These are phyloP conservation scores for Zoroaster sp. DNA, from an alignment of 53 echinoderm and acorn worm genomes.

Conservation along the genomic window DNA sequence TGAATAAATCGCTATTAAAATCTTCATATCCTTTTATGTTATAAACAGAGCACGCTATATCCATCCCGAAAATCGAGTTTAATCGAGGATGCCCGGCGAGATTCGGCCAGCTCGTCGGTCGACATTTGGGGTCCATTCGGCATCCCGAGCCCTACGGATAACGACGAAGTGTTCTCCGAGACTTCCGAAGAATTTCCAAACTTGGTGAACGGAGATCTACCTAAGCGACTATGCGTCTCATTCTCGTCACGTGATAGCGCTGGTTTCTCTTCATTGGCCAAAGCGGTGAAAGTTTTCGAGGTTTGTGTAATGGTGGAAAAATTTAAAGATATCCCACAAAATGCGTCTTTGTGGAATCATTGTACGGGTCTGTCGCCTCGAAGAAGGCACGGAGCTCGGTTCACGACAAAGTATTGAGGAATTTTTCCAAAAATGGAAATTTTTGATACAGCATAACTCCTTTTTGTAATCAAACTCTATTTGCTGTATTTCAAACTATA, in stretches of 20 bases:
- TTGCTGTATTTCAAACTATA: too few species aligned
- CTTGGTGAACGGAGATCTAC: conserved; percentile 47
- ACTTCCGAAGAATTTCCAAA: conserved; percentile 40
- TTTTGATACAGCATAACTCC: too few species aligned
- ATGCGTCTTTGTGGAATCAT: too few species aligned
- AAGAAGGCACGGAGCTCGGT: too few species aligned
- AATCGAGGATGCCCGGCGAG: conserved; percentile 94
- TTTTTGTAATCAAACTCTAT: too few species aligned
- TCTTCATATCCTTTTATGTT: neutral
- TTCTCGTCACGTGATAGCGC: conserved; percentile 75
- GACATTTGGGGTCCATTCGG: conserved; percentile 69
- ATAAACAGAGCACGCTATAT: conserved; percentile 73
- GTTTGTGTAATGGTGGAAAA: conserved; percentile 59
- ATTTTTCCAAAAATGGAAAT: too few species aligned
- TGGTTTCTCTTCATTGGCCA: conserved; percentile 73
- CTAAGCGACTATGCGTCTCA: conserved; percentile 74
- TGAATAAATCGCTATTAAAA: neutral
- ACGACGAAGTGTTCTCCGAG: conserved; percentile 92
- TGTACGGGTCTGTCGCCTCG: too few species aligned
- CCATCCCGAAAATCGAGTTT: conserved; percentile 88
- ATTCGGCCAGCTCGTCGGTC: conserved; percentile 81
- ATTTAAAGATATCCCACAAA: too few species aligned
- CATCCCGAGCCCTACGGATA: conserved; percentile 79
- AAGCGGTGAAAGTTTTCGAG: conserved; percentile 88
- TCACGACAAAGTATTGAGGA: too few species aligned